These are phyloP conservation scores for Monochamus saltuarius DNA, from an alignment of 1,140 invertebrate genomes.

Conservation along the genomic window DNA sequence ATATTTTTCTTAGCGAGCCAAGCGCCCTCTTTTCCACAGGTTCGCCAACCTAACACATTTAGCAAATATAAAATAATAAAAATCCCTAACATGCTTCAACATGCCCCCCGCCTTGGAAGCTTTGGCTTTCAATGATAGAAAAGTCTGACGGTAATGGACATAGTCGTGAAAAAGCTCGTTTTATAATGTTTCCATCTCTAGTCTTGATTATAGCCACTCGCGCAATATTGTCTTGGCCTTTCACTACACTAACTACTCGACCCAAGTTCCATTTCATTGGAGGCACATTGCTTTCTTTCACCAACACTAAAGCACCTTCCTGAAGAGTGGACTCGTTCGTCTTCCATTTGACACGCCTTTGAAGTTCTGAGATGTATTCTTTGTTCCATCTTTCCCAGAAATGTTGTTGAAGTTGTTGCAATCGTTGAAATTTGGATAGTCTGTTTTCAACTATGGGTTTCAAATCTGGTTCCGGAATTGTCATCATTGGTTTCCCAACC, in stretches of 20 bases:
- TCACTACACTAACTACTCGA: not conserved
- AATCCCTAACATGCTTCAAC: too few relatives aligned
- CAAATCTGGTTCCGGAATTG: slow-evolving; percentile 28
- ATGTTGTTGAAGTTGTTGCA: slow-evolving; percentile 18
- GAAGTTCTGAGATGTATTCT: slow-evolving; percentile 27
- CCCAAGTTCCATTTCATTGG: too few relatives aligned
- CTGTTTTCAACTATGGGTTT: slow-evolving; percentile 5
- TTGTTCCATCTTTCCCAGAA: slow-evolving; percentile 30
- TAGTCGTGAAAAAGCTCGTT: too few relatives aligned
- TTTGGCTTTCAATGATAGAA: too few relatives aligned
- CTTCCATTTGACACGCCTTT: slow-evolving; percentile 12
- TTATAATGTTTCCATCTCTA: too few relatives aligned
- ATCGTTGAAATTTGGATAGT: slow-evolving; percentile 4
- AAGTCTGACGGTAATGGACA: too few relatives aligned
- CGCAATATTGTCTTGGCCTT: slow-evolving; percentile 11
- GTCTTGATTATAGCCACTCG: slow-evolving; percentile 23
- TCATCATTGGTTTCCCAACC: slow-evolving; percentile 39
- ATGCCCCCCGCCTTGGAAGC: too few relatives aligned
- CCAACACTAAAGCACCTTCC: too few relatives aligned
- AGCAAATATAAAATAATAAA: too few relatives aligned
- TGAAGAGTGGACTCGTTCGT: not conserved
- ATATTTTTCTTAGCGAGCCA: too few relatives aligned
- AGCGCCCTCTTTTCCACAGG: too few relatives aligned
- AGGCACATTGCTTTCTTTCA: not conserved
- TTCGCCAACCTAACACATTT: too few relatives aligned